Conservation (phyloP, 2,113 vertebrate species). For the Nicator chloris region DNA sequence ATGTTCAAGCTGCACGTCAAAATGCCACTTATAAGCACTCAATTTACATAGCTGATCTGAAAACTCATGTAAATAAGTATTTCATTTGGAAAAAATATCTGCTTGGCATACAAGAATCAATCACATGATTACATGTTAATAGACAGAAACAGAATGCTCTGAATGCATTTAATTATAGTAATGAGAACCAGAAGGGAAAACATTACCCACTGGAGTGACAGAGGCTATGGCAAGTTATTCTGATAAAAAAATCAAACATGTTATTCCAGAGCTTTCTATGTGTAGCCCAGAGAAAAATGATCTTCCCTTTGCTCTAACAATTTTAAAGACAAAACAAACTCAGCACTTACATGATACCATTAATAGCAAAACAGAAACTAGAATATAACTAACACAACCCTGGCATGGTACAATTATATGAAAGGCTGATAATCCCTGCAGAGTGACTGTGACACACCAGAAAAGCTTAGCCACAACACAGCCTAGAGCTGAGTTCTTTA, state of each 20-base stretch:
- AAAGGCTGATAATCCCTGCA: background rate
- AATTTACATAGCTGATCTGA: background rate
- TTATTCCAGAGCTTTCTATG: background rate
- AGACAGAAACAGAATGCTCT: background rate
- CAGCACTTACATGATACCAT: background rate
- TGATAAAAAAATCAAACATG: background rate
- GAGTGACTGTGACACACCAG: background rate
- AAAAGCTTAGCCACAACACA: background rate
- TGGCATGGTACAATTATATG: background rate
- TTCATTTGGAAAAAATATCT: background rate
- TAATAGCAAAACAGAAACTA: background rate
- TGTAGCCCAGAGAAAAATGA: background rate
- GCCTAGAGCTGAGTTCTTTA: background rate
- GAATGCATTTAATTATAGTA: conserved; percentile 28
- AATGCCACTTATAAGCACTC: background rate
- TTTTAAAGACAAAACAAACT: background rate
- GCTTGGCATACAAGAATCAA: background rate
- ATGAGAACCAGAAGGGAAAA: conserved; percentile 11
- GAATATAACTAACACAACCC: background rate
- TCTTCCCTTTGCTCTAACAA: background rate
- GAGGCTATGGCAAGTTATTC: background rate
- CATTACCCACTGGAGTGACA: background rate
- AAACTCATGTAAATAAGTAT: background rate
- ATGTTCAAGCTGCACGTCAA: background rate
- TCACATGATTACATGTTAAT: background rate